phyloP scores from a whole-genome alignment of 2,888 invertebrate genomes.

The Drosophila mettleri region DNA sequence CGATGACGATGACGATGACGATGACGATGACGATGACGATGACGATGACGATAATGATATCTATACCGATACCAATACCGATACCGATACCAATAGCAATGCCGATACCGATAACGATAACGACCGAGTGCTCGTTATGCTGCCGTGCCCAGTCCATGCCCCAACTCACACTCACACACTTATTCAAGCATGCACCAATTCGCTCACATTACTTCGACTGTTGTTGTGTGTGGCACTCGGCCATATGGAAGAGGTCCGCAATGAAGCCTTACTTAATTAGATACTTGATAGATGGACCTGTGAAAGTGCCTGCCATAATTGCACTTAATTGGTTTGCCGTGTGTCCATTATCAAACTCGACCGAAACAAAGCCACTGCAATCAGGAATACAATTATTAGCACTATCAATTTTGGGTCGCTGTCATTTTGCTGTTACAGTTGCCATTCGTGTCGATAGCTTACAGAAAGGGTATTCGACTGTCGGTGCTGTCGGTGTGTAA shows the following conservation, averaged over 20 bases:
- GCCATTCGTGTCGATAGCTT: no score
- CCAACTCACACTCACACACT: slow-evolving; percentile 32
- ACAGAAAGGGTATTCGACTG: neutral
- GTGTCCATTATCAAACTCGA: neutral
- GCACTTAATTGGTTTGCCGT: neutral
- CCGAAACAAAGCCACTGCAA: neutral
- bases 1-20: slow-evolving; percentile 6
- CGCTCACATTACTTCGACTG: slow-evolving; percentile 45
- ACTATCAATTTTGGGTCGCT: neutral
- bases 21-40: slow-evolving; percentile 6
- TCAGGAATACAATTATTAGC: neutral
- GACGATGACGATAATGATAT: neutral
- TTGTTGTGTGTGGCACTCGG: slow-evolving; percentile 10
- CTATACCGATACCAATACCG: no score
- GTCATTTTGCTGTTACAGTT: no score
- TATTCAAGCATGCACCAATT: slow-evolving; percentile 64
- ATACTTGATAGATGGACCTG: slow-evolving; percentile 3
- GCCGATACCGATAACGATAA: neutral
- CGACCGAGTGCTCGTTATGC: slow-evolving; percentile 8
- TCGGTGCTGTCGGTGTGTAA: neutral
- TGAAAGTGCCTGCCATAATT: slow-evolving; percentile 4
- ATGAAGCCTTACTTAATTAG: neutral
- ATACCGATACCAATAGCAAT: neutral
- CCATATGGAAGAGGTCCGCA: slow-evolving; percentile 3
- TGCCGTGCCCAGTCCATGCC: slow-evolving; percentile 3